phyloP scores from a whole-genome alignment of 1,140 invertebrate genomes.

The Magallana gigas region DNA sequence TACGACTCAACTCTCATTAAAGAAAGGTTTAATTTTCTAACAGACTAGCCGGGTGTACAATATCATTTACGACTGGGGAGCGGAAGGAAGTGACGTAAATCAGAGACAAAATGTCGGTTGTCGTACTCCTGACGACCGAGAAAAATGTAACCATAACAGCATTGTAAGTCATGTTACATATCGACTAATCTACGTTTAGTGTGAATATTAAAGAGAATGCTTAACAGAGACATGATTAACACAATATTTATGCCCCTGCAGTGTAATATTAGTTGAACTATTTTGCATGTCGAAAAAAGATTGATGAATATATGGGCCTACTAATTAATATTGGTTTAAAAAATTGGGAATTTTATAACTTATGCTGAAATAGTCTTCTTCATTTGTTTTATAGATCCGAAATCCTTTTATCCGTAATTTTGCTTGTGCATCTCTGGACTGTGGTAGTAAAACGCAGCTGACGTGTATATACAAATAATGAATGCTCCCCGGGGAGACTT shows the following conservation, averaged over 20 bases:
- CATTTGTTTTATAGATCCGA: constrained; percentile 6
- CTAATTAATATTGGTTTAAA: no score
- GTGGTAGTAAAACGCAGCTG: constrained; percentile 11
- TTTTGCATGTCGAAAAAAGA: no score
- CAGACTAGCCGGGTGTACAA: constrained; percentile 38
- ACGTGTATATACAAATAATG: constrained; percentile 42
- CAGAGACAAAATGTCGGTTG: constrained; percentile 22
- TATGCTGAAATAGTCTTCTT: no score
- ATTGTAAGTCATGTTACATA: constrained; percentile 46
- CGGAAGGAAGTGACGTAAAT: constrained; percentile 41
- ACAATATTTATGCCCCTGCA: no score
- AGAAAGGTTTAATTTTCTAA: background rate
- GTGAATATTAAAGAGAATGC: background rate
- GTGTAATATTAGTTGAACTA: no score
- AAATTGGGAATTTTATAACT: no score
- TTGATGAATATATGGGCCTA: no score
- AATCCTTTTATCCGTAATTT: constrained; percentile 32
- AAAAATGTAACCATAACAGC: constrained; percentile 51
- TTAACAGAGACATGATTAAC: no score
- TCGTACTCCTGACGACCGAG: constrained; percentile 47
- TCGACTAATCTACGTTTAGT: no score
- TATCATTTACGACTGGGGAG: constrained; percentile 53
- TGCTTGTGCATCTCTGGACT: constrained; percentile 38
- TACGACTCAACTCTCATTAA: no score
- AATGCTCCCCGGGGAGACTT: background rate